Evolutionary conservation across 2,113 vertebrate genomes (phyloP).

Genomic region (Leptobrachium ailaonicum): DNA sequence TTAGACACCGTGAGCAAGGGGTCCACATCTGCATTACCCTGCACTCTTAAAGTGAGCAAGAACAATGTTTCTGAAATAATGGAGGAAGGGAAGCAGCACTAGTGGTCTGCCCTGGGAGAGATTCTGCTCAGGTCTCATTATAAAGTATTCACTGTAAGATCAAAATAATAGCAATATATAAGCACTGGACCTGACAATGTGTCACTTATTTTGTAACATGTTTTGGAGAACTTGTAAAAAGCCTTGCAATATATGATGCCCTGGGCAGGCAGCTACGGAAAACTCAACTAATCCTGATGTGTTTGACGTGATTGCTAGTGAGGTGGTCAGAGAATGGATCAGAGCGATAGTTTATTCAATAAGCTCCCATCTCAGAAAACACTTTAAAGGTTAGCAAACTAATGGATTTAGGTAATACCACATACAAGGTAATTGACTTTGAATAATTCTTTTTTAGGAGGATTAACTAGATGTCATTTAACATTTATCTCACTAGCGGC

Average conservation of each 20-base stretch:
- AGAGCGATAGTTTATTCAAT: constrained; percentile 43
- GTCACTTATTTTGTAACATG: too few species aligned
- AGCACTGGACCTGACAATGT: too few species aligned
- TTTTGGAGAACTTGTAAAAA: too few species aligned
- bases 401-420: constrained; percentile 12
- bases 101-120: too few species aligned
- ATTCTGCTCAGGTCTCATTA: too few species aligned
- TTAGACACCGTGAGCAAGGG: too few species aligned
- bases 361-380: constrained; percentile 38
- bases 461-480: constrained; percentile 51
- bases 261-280: constrained; percentile 16
- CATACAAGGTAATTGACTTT: constrained; percentile 18
- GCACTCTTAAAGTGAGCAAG: too few species aligned
- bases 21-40: too few species aligned
- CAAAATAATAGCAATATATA: too few species aligned
- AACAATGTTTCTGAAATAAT: too few species aligned
- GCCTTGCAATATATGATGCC: neutral
- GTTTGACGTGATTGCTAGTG: constrained; percentile 50
- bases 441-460: constrained; percentile 44
- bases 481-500: constrained; percentile 46
- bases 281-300: constrained; percentile 14
- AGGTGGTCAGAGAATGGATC: constrained; percentile 36
- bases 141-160: too few species aligned
- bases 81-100: too few species aligned
- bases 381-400: constrained; percentile 39